Conservation (phyloP, 2,888 invertebrate genomes). For the Dendrolimus houi region DNA sequence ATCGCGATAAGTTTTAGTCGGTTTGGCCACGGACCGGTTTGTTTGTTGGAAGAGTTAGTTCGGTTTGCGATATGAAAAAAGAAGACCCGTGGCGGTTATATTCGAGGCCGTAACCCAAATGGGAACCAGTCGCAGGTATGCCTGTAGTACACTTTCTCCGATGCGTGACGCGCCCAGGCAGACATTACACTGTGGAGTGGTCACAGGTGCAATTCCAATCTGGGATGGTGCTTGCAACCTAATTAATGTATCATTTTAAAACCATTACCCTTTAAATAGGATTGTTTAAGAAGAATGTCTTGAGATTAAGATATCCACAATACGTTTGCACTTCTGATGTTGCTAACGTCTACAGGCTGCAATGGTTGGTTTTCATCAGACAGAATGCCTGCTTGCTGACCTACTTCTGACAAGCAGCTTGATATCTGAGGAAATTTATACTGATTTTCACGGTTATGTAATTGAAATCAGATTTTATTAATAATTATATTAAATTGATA, state of each 20-base stretch:
- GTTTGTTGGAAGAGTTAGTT: constrained; percentile 23
- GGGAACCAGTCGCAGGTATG: constrained; percentile 62
- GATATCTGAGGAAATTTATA: too few species aligned
- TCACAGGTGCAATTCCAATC: constrained; percentile 26
- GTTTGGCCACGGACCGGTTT: constrained; percentile 25
- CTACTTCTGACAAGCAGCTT: too few species aligned
- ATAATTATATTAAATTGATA: too few species aligned
- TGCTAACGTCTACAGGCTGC: too few species aligned
- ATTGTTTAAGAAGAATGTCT: too few species aligned
- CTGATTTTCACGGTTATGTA: too few species aligned
- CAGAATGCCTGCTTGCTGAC: too few species aligned
- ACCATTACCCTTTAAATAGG: too few species aligned
- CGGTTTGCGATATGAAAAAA: constrained; percentile 32
- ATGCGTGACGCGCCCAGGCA: constrained; percentile 57
- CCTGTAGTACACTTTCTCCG: constrained; percentile 72
- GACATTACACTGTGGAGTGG: constrained; percentile 50
- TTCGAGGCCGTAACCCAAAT: constrained; percentile 72
- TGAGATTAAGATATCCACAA: too few species aligned
- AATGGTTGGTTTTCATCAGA: too few species aligned
- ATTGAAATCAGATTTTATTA: too few species aligned
- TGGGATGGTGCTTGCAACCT: constrained; percentile 23
- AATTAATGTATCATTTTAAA: constrained; percentile 29
- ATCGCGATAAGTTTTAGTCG: constrained; percentile 14
- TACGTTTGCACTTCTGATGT: too few species aligned
- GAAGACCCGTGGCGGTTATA: constrained; percentile 49